Percentiles rank a stretch among this genome's conserved stretches.
These are phyloP conservation scores for Sinohyriopsis cumingii DNA, from an alignment of 2,888 invertebrate species.

Conservation along the genomic window DNA sequence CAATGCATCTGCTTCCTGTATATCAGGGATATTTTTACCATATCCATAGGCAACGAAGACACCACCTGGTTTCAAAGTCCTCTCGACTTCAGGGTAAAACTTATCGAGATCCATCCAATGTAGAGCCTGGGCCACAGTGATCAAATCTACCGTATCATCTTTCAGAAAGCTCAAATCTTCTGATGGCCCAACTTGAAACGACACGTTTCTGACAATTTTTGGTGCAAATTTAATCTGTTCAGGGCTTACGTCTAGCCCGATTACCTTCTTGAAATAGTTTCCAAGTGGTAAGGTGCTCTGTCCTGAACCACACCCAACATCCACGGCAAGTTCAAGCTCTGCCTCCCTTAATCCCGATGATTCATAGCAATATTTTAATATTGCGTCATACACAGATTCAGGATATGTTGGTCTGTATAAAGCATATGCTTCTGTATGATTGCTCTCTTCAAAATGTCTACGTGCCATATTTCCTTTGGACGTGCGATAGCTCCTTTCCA, in stretches of 20 bases:
- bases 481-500: no score
- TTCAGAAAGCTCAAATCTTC: slow-evolving; percentile 65
- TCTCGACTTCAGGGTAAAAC: slow-evolving; percentile 71
- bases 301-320: slow-evolving; percentile 75
- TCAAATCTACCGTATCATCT: slow-evolving; percentile 56
- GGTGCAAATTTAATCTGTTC: slow-evolving; percentile 71
- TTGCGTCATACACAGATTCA: slow-evolving; percentile 27
- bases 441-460: slow-evolving; percentile 24
- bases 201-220: slow-evolving; percentile 41
- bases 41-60: slow-evolving; percentile 65
- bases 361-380: slow-evolving; percentile 35
- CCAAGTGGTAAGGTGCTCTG: slow-evolving; percentile 72
- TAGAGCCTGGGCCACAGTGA: slow-evolving; percentile 71
- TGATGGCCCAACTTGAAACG: slow-evolving; percentile 63
- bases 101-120: slow-evolving; percentile 73
- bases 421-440: slow-evolving; percentile 41
- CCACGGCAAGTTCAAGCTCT: slow-evolving; percentile 66
- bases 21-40: slow-evolving; percentile 27
- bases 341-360: slow-evolving; percentile 4
- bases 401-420: slow-evolving; percentile 46
- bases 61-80: slow-evolving; percentile 70
- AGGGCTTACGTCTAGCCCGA: slow-evolving; percentile 73
- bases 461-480: no score
- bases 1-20: slow-evolving; percentile 12
- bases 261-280: slow-evolving; percentile 70